Evolutionary conservation across 2,888 invertebrate species (phyloP).

Genomic region (Lagria hirta): DNA sequence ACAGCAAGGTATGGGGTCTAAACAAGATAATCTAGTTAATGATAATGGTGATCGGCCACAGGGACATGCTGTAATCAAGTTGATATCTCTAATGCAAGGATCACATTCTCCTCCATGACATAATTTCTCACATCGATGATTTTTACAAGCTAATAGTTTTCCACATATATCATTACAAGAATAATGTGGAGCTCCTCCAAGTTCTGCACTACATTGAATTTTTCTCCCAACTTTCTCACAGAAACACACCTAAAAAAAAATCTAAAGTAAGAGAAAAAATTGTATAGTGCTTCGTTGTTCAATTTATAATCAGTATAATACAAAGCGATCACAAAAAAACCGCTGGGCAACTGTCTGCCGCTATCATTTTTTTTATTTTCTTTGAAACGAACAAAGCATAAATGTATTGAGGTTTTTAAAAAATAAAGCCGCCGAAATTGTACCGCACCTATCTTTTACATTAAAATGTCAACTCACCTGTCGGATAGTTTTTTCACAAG

Average conservation of each 20-base stretch:
- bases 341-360: too few relatives aligned
- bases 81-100: constrained; percentile 64
- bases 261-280: too few relatives aligned
- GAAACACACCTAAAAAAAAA: too few relatives aligned
- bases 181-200: constrained; percentile 55
- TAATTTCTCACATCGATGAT: constrained; percentile 60
- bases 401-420: too few relatives aligned
- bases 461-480: too few relatives aligned
- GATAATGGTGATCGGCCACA: constrained; percentile 68
- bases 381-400: too few relatives aligned
- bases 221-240: constrained; percentile 67
- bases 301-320: too few relatives aligned
- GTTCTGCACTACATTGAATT: constrained; percentile 63
- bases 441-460: too few relatives aligned
- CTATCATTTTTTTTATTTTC: too few relatives aligned
- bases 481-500: constrained; percentile 66
- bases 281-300: too few relatives aligned
- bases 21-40: constrained; percentile 64
- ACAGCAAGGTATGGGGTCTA: constrained; percentile 82
- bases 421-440: too few relatives aligned
- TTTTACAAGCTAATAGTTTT: constrained; percentile 63
- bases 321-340: too few relatives aligned
- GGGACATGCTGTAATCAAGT: constrained; percentile 67
- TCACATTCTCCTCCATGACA: constrained; percentile 73
- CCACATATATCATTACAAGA: constrained; percentile 66